Evolutionary conservation across 2,113 vertebrate genomes (phyloP).

Genomic region (Ptychochromis oligacanthus): DNA sequence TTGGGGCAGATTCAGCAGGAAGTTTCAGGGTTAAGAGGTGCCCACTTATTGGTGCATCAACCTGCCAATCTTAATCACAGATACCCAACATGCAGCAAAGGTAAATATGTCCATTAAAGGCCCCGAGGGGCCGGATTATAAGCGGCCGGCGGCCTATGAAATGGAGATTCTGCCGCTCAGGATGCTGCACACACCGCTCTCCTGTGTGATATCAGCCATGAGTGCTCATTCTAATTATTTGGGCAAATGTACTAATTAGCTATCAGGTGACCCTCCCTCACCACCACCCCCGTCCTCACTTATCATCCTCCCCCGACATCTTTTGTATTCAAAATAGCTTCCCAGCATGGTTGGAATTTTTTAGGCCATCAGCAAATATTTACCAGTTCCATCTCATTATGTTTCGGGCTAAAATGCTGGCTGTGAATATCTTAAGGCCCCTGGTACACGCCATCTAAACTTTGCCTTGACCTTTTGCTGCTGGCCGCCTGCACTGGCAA

Average conservation of each 20-base stretch:
- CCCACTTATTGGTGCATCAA: slow-evolving; percentile 46
- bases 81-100: slow-evolving; percentile 65
- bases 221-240: slow-evolving; percentile 86
- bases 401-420: slow-evolving; percentile 81
- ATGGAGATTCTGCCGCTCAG: slow-evolving; percentile 75
- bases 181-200: slow-evolving; percentile 77
- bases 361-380: slow-evolving; percentile 85
- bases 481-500: slow-evolving; percentile 66
- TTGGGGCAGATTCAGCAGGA: background rate
- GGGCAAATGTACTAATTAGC: slow-evolving; percentile 87
- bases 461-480: slow-evolving; percentile 82
- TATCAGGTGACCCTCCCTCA: slow-evolving; percentile 72
- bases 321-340: slow-evolving; percentile 86
- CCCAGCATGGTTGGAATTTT: slow-evolving; percentile 79
- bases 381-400: slow-evolving; percentile 85
- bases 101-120: slow-evolving; percentile 77
- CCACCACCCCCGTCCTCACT: slow-evolving; percentile 54
- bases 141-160: slow-evolving; percentile 67
- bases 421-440: slow-evolving; percentile 85
- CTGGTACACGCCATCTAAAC: slow-evolving; percentile 77
- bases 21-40: background rate
- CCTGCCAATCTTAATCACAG: slow-evolving; percentile 71
- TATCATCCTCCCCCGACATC: slow-evolving; percentile 79
- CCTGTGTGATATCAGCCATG: slow-evolving; percentile 84
- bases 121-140: slow-evolving; percentile 69